phyloP scores from a whole-genome alignment of 2,888 invertebrate species.

The Lepidonotus clava region DNA sequence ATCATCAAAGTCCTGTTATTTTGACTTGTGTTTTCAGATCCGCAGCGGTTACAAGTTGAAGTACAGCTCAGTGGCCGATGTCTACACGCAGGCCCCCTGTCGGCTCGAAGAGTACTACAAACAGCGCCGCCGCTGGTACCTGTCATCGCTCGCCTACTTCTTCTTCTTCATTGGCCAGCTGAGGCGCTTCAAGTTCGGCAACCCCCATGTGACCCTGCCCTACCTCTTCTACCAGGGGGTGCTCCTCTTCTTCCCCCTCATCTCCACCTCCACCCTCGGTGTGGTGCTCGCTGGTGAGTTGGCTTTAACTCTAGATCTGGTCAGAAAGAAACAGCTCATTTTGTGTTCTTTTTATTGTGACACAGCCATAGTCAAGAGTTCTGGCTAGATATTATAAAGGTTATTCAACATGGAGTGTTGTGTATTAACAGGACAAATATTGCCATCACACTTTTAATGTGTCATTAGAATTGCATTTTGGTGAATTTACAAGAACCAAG shows the following conservation, averaged over 20 bases:
- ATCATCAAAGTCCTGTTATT: neutral
- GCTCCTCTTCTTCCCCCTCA: conserved; percentile 32
- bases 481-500: too few species aligned
- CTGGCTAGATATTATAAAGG: too few species aligned
- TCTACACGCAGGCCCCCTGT: conserved; percentile 23
- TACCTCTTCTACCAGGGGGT: conserved; percentile 19
- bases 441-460: too few species aligned
- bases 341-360: too few species aligned
- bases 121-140: conserved; percentile 47
- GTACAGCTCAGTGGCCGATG: conserved; percentile 43
- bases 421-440: too few species aligned
- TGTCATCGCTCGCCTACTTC: conserved; percentile 38
- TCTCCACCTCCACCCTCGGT: conserved; percentile 33
- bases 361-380: too few species aligned
- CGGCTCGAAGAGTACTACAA: conserved; percentile 36
- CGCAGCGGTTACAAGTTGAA: conserved; percentile 30
- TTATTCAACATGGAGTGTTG: too few species aligned
- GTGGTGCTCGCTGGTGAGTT: conserved; percentile 11
- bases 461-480: too few species aligned
- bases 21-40: too few species aligned
- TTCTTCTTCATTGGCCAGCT: conserved; percentile 36
- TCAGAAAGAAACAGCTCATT: too few species aligned
- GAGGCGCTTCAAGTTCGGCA: conserved; percentile 16
- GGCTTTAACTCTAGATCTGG: too few species aligned
- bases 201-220: conserved; percentile 25